Evolutionary conservation across 2,113 vertebrate genomes (phyloP).

Genomic region (Campylomormyrus tamandua): DNA sequence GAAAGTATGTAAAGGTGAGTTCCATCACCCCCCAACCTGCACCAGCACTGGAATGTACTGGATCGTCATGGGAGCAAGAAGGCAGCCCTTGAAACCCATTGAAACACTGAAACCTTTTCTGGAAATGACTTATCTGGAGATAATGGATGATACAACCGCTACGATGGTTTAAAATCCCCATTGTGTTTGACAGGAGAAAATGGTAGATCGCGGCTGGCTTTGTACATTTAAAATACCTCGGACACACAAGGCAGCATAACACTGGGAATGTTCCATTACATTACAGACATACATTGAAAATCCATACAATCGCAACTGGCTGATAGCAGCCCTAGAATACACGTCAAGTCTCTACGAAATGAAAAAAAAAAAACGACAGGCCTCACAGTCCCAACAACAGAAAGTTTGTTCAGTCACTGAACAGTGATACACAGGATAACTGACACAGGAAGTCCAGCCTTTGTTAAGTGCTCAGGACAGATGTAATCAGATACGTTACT

Average conservation of each 20-base stretch:
- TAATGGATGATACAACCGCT: not conserved
- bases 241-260: conserved; percentile 42
- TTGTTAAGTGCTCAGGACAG: conserved; percentile 60
- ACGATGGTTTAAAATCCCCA: not conserved
- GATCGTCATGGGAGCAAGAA: not conserved
- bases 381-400: not conserved
- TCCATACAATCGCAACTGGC: conserved; percentile 53
- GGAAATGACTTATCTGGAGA: not conserved
- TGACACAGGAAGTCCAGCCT: conserved; percentile 16
- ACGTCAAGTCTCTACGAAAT: conserved; percentile 28
- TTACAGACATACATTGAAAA: conserved; percentile 40
- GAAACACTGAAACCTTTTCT: not conserved
- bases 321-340: conserved; percentile 38
- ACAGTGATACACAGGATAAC: not conserved
- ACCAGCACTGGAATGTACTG: not conserved
- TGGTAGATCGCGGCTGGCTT: not conserved
- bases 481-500: conserved; percentile 29
- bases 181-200: not conserved
- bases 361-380: conserved; percentile 3
- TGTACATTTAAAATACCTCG: conserved; percentile 17
- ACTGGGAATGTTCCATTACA: conserved; percentile 37
- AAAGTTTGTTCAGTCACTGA: conserved; percentile 12
- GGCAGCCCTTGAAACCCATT: not conserved
- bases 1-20: not conserved
- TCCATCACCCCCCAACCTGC: not conserved